Evolutionary conservation across 2,888 invertebrate species (phyloP), one percentile per base, ranked within the genome.

Genomic region (Galeruca laticollis): DNA sequence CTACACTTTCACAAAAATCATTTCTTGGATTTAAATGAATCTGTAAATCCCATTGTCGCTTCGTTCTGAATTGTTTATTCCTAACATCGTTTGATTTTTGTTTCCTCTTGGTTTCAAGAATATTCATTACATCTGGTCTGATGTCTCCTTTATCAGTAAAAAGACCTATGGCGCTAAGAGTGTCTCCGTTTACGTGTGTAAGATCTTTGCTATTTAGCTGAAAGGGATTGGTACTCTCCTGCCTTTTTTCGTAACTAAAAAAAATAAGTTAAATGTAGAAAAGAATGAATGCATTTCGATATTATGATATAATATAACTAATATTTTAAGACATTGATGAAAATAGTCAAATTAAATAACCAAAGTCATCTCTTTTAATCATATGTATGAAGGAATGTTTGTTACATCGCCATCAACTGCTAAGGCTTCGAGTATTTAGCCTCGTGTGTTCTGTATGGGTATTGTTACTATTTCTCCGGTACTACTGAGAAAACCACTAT

Each of bases 81-180:
- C 75, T 74, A 1, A 57, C 35, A 20, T 77, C 73, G n/a, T 75
- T 71, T 0, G 73, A 37, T 18, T 68, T 73, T 18, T 69, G 37
- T 18, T 54, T 51, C 49, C 71, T 75, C 33, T 74, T 69, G 26
- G 73, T 62, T 54, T 79, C 75, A n/a, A 78, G 35, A 33, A 77
- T 63, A 56, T 73, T 72, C 33, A 76, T 70, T n/a, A 77, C 65
- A 4, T 71, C 76, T 0, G 78, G 78, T 54, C 72, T 67, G 15
- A 78, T 71, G 8, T 77, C 77, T 0, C 79, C 79, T 11, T 68
- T 54, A 54, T 77, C 75, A 1, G 74, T 77, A 47, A 77, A 79
- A 0, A 78, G 64, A 8, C 78, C 79, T 9, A 78, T 76, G 5
- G 73, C 54, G 43, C 70, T 71, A 10, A 79, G 57, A 51, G 75